Evolutionary conservation across 2,113 vertebrate species (phyloP), one percentile per base, ranked within the genome.

Genomic region (Loxodonta africana): DNA sequence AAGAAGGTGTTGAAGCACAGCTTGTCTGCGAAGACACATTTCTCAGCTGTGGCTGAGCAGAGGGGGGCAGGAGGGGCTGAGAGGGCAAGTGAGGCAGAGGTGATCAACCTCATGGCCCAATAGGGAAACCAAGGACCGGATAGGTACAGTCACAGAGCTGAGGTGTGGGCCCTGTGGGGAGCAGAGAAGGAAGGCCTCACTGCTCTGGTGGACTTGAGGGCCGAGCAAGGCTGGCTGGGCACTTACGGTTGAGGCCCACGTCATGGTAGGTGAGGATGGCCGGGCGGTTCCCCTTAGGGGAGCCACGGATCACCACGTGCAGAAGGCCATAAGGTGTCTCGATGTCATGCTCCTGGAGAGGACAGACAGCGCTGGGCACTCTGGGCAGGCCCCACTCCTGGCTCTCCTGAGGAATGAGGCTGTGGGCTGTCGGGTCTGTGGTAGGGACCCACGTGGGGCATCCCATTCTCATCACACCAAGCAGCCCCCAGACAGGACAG

Each of bases 211-310:
- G 60, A 71, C 5, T 20, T 0, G 44, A 37, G 63, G 44, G 60
- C 14, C 1, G 23, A 17, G 4, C 0, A 12, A 23, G 21, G 53
- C 25, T 0, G 6, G 51, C 23, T 0, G 7, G 51, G 76, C 62
- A 99, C 99, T 99, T 98, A 99, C 99, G 99, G 98, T 99, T 99
- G 97, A 99, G 99, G 65, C 99, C 99, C 96, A 99, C 99, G 2
- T 99, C 99, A 0, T 99, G 99, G 98, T 99, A 99, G 57, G 99
- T 99, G 97, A 99, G 99, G 98, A 99, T 99, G 53, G 99, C 99
- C 0, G 99, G 99, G 95, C 99, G 99, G 98, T 99, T 99, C 63
- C 99, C 99, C 96, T 99, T 99, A 6, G 99, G 99, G 0, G 99
- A 99, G 41, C 99, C 99, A 2, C 99, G 99, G 98, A 99, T 99